A percentile compares a stretch with the other conserved stretches of the same genome.
These are phyloP conservation scores for Ichneumoninae sp. DNA, from an alignment of 2,888 invertebrate genomes.

Conservation along the genomic window DNA sequence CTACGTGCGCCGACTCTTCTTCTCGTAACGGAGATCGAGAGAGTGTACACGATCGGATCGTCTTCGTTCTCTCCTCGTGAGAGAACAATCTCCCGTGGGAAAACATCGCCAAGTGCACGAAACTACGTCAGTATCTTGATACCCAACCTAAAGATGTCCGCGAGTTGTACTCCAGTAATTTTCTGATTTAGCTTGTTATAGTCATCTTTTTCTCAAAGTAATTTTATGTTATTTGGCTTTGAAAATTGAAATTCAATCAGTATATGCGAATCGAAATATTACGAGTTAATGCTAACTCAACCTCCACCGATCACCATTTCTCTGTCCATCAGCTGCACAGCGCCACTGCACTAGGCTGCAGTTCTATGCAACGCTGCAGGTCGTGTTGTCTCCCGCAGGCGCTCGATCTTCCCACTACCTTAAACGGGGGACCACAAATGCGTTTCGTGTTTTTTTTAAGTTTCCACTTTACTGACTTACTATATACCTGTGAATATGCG, in stretches of 20 bases:
- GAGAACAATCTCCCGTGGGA: slow-evolving; percentile 41
- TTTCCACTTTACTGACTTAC: slow-evolving; percentile 17
- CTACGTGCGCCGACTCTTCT: slow-evolving; percentile 36
- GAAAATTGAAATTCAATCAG: not conserved
- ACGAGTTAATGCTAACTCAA: not conserved
- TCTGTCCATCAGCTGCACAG: not conserved
- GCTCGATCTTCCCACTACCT: not conserved
- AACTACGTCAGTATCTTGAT: not conserved
- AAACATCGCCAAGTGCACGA: slow-evolving; percentile 11
- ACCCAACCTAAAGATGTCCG: too few relatives aligned
- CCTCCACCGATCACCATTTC: not conserved
- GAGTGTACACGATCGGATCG: slow-evolving; percentile 45
- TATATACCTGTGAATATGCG: not conserved
- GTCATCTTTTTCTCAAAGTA: not conserved
- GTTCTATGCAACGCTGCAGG: slow-evolving; percentile 50
- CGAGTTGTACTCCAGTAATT: too few relatives aligned
- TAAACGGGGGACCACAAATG: not conserved
- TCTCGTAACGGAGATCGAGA: slow-evolving; percentile 45
- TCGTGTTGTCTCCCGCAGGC: slow-evolving; percentile 53
- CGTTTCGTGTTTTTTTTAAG: not conserved
- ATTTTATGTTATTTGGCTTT: not conserved
- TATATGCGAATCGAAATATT: not conserved
- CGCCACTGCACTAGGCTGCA: slow-evolving; percentile 58
- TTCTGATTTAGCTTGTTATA: too few relatives aligned
- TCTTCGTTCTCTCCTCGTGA: slow-evolving; percentile 19